phyloP scores from a whole-genome alignment of 2,888 invertebrate genomes.

The Halocaridina rubra region DNA sequence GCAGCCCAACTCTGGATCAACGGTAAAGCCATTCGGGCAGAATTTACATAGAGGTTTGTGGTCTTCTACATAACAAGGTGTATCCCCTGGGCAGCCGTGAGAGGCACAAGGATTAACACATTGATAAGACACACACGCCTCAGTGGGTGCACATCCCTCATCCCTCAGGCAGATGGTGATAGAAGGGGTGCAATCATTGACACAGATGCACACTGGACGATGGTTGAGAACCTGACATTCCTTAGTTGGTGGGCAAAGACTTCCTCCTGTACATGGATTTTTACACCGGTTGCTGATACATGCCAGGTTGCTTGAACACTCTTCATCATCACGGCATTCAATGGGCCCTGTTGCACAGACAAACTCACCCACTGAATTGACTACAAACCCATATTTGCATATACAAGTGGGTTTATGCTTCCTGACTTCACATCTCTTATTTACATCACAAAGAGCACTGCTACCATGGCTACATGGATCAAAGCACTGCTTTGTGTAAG shows the following conservation, averaged over 20 bases:
- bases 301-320: conserved; percentile 87
- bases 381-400: conserved; percentile 88
- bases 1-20: conserved; percentile 93
- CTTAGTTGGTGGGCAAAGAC: conserved; percentile 84
- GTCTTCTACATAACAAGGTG: conserved; percentile 93
- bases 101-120: conserved; percentile 91
- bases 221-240: conserved; percentile 90
- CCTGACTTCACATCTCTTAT: conserved; percentile 89
- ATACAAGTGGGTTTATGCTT: conserved; percentile 87
- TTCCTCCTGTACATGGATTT: conserved; percentile 82
- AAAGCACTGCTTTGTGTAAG: conserved; percentile 78
- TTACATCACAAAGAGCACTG: conserved; percentile 80
- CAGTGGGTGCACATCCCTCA: conserved; percentile 85
- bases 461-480: conserved; percentile 78
- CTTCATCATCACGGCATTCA: conserved; percentile 82
- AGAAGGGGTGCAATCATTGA: conserved; percentile 83
- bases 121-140: conserved; percentile 88
- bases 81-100: conserved; percentile 84
- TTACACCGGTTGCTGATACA: conserved; percentile 86
- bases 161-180: conserved; percentile 87
- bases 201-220: conserved; percentile 86
- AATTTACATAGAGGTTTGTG: conserved; percentile 96
- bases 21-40: conserved; percentile 92
- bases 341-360: conserved; percentile 81
- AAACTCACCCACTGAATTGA: conserved; percentile 87